Conservation (phyloP, 2,888 invertebrate species). For the Sinopyrophorus schimmeli region DNA sequence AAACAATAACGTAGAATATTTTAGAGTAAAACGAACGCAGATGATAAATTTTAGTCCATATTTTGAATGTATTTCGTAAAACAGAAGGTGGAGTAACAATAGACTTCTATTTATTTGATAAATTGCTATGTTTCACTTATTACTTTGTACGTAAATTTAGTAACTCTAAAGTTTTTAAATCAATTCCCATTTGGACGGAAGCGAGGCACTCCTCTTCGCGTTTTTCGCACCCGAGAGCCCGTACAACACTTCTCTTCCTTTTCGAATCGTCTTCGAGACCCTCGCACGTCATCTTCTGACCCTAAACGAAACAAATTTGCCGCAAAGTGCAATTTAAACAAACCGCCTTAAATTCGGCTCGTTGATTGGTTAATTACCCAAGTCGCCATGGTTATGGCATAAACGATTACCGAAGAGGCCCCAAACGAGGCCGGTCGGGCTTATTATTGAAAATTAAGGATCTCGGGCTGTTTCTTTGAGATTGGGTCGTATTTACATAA, state of each 20-base stretch:
- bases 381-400: no score
- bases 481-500: no score
- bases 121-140: slow-evolving; percentile 53
- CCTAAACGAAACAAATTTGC: no score
- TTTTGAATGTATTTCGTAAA: slow-evolving; percentile 51
- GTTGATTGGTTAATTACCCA: no score
- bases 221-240: no score
- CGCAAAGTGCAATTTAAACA: slow-evolving; percentile 2
- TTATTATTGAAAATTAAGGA: no score
- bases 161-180: slow-evolving; percentile 8
- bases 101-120: slow-evolving; percentile 55
- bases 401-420: no score
- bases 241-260: not conserved
- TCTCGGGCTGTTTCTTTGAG: no score
- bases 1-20: slow-evolving; percentile 46
- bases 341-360: not conserved
- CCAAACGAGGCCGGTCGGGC: no score
- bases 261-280: not conserved
- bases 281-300: not conserved
- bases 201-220: no score
- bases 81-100: slow-evolving; percentile 51
- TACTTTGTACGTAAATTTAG: slow-evolving; percentile 35
- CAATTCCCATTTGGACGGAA: no score
- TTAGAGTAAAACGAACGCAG: slow-evolving; percentile 50
- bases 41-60: slow-evolving; percentile 54